These are phyloP conservation scores for Lophius americanus DNA, from an alignment of 2,797 vertebrate genomes.

Conservation along the genomic window DNA sequence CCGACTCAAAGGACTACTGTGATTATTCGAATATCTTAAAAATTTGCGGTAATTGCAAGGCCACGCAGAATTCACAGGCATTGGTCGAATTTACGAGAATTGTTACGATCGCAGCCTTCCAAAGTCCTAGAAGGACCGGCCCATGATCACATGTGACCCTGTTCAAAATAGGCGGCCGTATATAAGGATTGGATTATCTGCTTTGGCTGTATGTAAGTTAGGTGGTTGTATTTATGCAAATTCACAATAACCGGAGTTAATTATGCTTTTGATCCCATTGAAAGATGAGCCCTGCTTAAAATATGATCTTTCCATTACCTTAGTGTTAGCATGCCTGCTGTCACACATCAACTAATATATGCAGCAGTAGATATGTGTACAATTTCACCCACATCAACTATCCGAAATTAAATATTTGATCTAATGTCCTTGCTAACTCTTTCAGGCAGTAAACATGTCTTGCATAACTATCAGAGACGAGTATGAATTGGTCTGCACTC, in stretches of 20 bases:
- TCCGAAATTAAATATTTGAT: slow-evolving; percentile 30
- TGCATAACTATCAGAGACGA: background rate
- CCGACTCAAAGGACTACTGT: too few species aligned
- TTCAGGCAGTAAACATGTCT: background rate
- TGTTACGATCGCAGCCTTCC: too few species aligned
- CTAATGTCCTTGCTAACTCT: slow-evolving; percentile 5
- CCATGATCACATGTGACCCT: too few species aligned
- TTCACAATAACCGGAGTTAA: slow-evolving; percentile 23
- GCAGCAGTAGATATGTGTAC: background rate
- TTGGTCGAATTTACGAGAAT: too few species aligned
- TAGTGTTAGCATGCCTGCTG: background rate
- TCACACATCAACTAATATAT: slow-evolving; percentile 11
- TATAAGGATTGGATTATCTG: too few species aligned
- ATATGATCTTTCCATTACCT: slow-evolving; percentile 21
- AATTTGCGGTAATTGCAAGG: too few species aligned
- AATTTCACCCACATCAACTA: background rate
- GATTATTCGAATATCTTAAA: too few species aligned
- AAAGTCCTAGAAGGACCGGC: too few species aligned
- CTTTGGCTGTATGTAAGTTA: background rate
- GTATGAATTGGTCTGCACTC: background rate
- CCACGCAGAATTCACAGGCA: too few species aligned
- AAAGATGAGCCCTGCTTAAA: slow-evolving; percentile 25
- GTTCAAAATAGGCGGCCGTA: too few species aligned
- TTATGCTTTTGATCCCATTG: slow-evolving; percentile 10
- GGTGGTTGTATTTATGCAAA: slow-evolving; percentile 14